Conservation (phyloP, 2,113 vertebrate species). For the Gymnarchus niloticus region DNA sequence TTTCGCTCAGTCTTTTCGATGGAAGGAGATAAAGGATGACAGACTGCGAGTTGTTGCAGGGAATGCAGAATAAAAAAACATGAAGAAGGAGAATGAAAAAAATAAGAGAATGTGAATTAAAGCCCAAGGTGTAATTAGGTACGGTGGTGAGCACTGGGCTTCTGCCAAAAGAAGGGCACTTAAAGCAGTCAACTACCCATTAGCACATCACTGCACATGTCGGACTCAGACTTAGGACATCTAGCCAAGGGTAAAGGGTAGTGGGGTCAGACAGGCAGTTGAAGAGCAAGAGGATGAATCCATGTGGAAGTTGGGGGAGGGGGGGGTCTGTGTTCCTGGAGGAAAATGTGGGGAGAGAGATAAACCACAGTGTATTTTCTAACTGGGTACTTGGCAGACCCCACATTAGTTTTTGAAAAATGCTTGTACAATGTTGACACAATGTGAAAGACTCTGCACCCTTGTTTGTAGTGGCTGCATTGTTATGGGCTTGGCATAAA, state of each 20-base stretch:
- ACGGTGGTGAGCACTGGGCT: constrained; percentile 21
- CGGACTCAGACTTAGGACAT: constrained; percentile 17
- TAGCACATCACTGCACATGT: constrained; percentile 34
- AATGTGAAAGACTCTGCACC: not conserved
- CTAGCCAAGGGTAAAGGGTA: constrained; percentile 15
- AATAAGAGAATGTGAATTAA: constrained; percentile 5
- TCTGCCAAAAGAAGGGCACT: constrained; percentile 29
- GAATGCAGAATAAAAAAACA: constrained; percentile 22
- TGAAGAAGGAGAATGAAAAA: constrained; percentile 22
- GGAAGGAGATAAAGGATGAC: constrained; percentile 44
- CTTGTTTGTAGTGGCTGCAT: not conserved
- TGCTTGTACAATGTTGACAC: not conserved
- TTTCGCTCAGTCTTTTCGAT: constrained; percentile 36
- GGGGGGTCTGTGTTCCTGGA: not conserved
- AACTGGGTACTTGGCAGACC: not conserved
- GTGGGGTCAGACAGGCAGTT: constrained; percentile 11
- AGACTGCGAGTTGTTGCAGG: constrained; percentile 19
- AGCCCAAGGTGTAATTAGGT: constrained; percentile 31
- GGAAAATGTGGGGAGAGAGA: not conserved
- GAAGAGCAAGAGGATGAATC: not conserved
- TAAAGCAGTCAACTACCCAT: constrained; percentile 35
- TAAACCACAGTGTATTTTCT: not conserved
- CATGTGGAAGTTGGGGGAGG: not conserved
- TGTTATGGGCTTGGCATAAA: not conserved
- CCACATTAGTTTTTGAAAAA: not conserved